Percentiles rank a stretch among this genome's conserved stretches.
phyloP scores from a whole-genome alignment of 2,797 vertebrate genomes.

The Cyprinodon diabolis region DNA sequence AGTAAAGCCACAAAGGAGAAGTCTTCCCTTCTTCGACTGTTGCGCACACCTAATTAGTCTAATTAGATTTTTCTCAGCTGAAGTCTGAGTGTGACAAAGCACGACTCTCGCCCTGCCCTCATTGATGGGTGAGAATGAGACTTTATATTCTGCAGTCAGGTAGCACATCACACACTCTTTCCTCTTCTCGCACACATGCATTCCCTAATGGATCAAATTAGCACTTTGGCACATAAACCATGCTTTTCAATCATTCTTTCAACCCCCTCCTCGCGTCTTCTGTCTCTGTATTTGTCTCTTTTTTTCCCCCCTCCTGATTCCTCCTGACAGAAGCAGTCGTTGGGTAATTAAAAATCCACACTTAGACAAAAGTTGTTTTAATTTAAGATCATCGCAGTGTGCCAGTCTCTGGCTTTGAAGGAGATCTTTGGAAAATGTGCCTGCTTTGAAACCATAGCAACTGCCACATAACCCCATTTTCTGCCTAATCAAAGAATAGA shows the following conservation, averaged over 20 bases:
- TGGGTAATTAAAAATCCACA: conserved; percentile 71
- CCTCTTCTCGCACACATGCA: conserved; percentile 36
- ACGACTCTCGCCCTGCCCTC: conserved; percentile 52
- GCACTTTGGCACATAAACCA: conserved; percentile 74
- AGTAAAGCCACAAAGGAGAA: conserved; percentile 30
- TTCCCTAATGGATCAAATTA: conserved; percentile 81
- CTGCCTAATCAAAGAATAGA: conserved; percentile 69
- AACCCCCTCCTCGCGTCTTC: conserved; percentile 36
- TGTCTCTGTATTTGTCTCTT: conserved; percentile 28
- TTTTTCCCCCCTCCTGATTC: conserved; percentile 19
- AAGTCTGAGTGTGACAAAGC: conserved; percentile 58
- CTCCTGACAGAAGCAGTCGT: conserved; percentile 48
- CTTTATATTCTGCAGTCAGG: conserved; percentile 61
- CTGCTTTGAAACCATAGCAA: conserved; percentile 74
- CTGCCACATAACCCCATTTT: conserved; percentile 67
- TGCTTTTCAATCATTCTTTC: conserved; percentile 57
- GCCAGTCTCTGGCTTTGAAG: conserved; percentile 50
- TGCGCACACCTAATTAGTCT: conserved; percentile 67
- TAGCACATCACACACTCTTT: conserved; percentile 54
- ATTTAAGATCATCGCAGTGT: conserved; percentile 76
- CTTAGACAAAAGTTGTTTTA: conserved; percentile 72
- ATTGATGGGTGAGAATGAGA: conserved; percentile 68
- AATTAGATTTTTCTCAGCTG: conserved; percentile 66
- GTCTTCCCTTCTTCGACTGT: conserved; percentile 48
- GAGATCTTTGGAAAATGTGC: conserved; percentile 60